Percentiles rank a stretch among this genome's conserved stretches.
phyloP scores from a whole-genome alignment of 2,113 vertebrate species.

The Pseudolaguvia tuberculata region DNA sequence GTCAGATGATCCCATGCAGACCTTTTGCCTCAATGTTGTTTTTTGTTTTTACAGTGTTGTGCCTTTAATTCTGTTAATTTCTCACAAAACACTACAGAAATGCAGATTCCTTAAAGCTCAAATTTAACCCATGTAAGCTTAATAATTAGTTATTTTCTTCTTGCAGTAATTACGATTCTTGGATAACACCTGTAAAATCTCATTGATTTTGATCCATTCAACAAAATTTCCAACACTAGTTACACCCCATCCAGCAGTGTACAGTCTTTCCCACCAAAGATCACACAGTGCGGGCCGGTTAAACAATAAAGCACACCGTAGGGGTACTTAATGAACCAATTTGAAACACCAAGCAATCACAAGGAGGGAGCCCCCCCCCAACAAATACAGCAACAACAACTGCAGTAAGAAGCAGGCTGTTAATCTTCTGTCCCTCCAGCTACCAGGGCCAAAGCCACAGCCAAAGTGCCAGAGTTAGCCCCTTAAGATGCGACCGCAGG shows the following conservation, averaged over 20 bases:
- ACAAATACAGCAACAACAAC: conserved; percentile 4
- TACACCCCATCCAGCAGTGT: not conserved
- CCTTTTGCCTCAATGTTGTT: too few relatives aligned
- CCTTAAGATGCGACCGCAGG: conserved; percentile 4
- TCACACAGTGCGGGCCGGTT: not conserved
- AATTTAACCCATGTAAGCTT: too few relatives aligned
- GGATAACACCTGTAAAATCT: not conserved
- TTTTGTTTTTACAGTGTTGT: too few relatives aligned
- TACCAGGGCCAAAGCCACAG: conserved; percentile 22
- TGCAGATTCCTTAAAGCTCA: too few relatives aligned
- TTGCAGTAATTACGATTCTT: not conserved
- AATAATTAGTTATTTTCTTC: too few relatives aligned
- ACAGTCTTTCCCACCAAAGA: conserved; percentile 9
- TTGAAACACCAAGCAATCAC: not conserved
- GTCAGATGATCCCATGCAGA: too few relatives aligned
- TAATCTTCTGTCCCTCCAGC: conserved; percentile 4
- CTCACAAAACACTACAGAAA: too few relatives aligned
- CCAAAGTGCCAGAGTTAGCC: conserved; percentile 17
- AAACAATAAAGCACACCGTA: conserved; percentile 6
- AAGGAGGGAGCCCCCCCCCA: not conserved
- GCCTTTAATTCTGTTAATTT: too few relatives aligned
- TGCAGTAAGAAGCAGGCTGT: not conserved
- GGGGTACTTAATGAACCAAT: conserved; percentile 4
- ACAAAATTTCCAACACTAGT: not conserved
- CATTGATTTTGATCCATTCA: too few relatives aligned